Conservation (phyloP, 2,888 invertebrate species). For the Meiosimyza decipiens region DNA sequence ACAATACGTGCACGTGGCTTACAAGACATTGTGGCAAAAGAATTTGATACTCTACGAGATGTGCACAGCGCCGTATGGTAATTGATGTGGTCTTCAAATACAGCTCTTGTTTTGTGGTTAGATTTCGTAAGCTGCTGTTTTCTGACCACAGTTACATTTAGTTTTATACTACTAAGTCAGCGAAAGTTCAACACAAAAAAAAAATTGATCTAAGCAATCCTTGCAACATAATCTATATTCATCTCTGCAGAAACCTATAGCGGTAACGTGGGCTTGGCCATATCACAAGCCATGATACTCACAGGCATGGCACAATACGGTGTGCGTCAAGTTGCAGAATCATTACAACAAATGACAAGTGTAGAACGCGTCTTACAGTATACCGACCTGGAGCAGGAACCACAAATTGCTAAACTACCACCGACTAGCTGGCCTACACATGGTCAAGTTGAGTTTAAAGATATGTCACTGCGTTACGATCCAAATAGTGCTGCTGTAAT, state of each 20-base stretch:
- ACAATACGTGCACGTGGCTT: slow-evolving; percentile 86
- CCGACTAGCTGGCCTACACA: slow-evolving; percentile 76
- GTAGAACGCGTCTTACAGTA: slow-evolving; percentile 81
- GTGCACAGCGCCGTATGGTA: slow-evolving; percentile 67
- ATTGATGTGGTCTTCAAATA: slow-evolving; percentile 61
- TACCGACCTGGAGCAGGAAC: slow-evolving; percentile 75
- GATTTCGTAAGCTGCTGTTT: slow-evolving; percentile 79
- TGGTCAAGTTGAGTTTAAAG: slow-evolving; percentile 71
- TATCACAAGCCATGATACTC: slow-evolving; percentile 76
- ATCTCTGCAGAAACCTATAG: slow-evolving; percentile 67
- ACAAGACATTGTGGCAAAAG: slow-evolving; percentile 77
- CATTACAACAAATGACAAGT: slow-evolving; percentile 77
- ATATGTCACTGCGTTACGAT: slow-evolving; percentile 73
- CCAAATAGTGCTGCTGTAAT: slow-evolving; percentile 75
- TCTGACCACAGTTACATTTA: slow-evolving; percentile 73
- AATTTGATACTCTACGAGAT: slow-evolving; percentile 80
- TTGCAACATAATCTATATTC: background rate
- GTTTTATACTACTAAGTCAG: slow-evolving; percentile 72
- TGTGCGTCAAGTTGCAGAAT: slow-evolving; percentile 77
- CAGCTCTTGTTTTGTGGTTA: slow-evolving; percentile 79
- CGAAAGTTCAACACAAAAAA: slow-evolving; percentile 66
- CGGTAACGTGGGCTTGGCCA: slow-evolving; percentile 78
- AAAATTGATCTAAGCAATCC: background rate
- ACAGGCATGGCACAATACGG: slow-evolving; percentile 80
- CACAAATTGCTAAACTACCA: slow-evolving; percentile 66